Evolutionary conservation across 2,797 vertebrate species (phyloP).

Genomic region (Platyrinchus mystaceus): DNA sequence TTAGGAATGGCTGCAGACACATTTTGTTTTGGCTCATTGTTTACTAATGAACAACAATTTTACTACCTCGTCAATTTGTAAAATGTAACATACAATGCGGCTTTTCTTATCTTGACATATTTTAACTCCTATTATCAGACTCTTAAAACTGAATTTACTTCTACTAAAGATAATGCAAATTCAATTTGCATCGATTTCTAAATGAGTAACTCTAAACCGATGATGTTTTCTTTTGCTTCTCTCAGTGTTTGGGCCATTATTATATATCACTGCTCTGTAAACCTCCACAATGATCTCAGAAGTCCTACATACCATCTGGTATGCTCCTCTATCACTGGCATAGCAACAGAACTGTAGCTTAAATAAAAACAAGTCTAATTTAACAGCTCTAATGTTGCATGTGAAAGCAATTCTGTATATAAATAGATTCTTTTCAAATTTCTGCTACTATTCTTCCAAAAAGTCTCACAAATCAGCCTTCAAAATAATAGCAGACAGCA

Average conservation of each 20-base stretch:
- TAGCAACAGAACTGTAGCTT: neutral
- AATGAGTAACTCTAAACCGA: neutral
- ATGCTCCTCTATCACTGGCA: neutral
- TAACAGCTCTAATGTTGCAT: neutral
- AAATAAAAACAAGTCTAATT: neutral
- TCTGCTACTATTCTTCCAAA: neutral
- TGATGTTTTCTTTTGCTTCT: neutral
- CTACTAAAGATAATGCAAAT: neutral
- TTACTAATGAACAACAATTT: neutral
- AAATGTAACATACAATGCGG: neutral
- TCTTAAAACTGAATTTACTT: neutral
- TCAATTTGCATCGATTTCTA: neutral
- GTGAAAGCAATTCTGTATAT: neutral
- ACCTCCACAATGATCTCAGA: neutral
- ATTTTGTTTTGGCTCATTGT: neutral
- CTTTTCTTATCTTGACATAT: neutral
- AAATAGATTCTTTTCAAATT: conserved; percentile 12
- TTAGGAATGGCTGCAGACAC: neutral
- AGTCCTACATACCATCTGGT: conserved; percentile 11
- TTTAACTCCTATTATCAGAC: neutral
- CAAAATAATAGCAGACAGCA: neutral
- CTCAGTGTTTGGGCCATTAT: neutral
- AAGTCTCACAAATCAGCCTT: neutral
- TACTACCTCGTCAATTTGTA: neutral
- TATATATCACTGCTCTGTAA: neutral